Base-by-base conservation (phyloP, 2,797 vertebrate genomes). In the Rhinophrynus dorsalis region DNA sequence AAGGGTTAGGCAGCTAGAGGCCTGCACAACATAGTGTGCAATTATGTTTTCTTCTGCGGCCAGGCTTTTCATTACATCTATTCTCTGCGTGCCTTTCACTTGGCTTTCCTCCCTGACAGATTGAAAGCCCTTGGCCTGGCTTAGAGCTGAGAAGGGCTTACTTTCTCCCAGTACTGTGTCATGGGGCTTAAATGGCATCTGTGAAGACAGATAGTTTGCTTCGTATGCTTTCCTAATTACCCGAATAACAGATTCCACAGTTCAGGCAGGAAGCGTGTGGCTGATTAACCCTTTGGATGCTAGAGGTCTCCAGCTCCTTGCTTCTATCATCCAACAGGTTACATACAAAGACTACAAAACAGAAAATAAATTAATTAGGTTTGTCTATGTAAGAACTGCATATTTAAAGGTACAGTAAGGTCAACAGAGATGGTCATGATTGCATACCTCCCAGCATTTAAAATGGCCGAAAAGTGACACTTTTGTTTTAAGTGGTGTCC, bases 81-180 rank as follows among this genome's bases (percentile, higher is more conserved):
- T 56, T 64, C 68, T 57, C 52, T 29, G 26, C 59, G 3, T 70
- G 50, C 13, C 4, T 64, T 64, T 23, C 20, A 50, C 56, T 38
- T 18, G 10, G 51, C 27, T 72, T 42, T 59, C 21, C 27, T 50
- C 44, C 45, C 18, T 64, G 54, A 66, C 61, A 72, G 69, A 72
- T 66, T 72, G 69, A 59, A 33, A 66, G 69, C 61, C 55, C 27
- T 72, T 66, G 61, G 61, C 69, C 61, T 66, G 26, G 69, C 54
- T 66, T 13, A 35, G 61, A 72, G 59, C 50, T 29, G 38, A 62
- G 40, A 44, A 30, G 42, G 35, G 42, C 38, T 58, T 50, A 24
- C 27, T 23, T 32, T 50, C 57, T 56, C 33, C 47, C 51, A 48
- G 32, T 42, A 63, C n/a, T n/a, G 18, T 57, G 60, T 72, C 42